Evolutionary conservation across 1,140 invertebrate genomes (phyloP), one percentile per base, ranked within the genome.

Genomic region (Lucilia cuprina): DNA sequence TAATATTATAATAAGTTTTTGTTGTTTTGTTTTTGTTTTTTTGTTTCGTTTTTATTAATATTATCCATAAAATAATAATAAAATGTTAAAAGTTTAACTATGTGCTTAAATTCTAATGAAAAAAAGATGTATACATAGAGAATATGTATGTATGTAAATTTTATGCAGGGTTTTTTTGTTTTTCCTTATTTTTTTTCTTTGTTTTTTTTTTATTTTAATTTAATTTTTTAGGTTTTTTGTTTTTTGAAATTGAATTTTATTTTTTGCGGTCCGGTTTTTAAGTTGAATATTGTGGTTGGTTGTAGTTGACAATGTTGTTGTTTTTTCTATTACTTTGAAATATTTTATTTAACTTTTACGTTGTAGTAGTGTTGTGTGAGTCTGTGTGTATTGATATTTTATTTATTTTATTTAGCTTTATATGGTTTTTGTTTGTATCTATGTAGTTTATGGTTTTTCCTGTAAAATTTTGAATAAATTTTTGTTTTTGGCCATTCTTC

Each of bases 1-100:
- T 80, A 80, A 80, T 25, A 49, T 80, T 80, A 80, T 80, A 80
- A 80, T 80, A 41, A 77, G n/a, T n/a, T 77, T 77, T 41, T 19
- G 4, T 80, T 80, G 12, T 49, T 49, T 19, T 80, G 50, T 55
- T 77, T 77, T 41, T 19, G 4, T 80, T 80, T 21, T 49, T 49
- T 19, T 80, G 50, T 55, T 80, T 78, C 19, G 34, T 78, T 80
- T 70, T 80, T 80, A 80, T 80, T 80, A 80, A 80, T 80, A 83
- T 85, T 85, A 90, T 90, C 88, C 89, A 90, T 90, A 89, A 87
- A 90, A 90, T 90, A 88, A 90, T 90, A 90, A 89, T 89, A 89
- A 90, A 90, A 90, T 90, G 89, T 90, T 90, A 90, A 90, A 90
- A 90, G 89, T 90, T 90, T 90, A 90, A 90, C 89, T 90, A 90